A percentile compares a stretch with the other conserved stretches of the same genome.
These are phyloP conservation scores for Carassius gibelio DNA, from an alignment of 2,113 vertebrate genomes.

Conservation along the genomic window DNA sequence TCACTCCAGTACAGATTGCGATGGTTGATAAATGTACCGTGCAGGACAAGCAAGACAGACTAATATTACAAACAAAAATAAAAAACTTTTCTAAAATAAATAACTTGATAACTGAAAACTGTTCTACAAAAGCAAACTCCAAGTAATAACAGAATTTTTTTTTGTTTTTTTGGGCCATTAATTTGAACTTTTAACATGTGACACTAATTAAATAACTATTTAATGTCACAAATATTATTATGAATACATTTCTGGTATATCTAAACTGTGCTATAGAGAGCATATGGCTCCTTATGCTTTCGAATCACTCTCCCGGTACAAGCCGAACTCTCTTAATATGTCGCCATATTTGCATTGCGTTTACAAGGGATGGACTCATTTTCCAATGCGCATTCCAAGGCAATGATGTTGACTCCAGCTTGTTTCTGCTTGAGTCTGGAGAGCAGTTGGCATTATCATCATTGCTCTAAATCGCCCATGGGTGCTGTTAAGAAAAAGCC, in stretches of 20 bases:
- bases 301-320: background rate
- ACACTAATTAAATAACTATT: background rate
- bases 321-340: background rate
- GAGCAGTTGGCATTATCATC: conserved; percentile 25
- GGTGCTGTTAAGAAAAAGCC: background rate
- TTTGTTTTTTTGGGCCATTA: too few relatives aligned
- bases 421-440: conserved; percentile 24
- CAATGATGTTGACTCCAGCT: conserved; percentile 40
- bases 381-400: conserved; percentile 7
- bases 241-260: background rate
- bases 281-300: too few relatives aligned
- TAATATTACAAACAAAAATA: too few relatives aligned
- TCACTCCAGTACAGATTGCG: too few relatives aligned
- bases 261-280: background rate
- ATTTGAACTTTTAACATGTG: too few relatives aligned
- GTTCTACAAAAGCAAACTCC: too few relatives aligned
- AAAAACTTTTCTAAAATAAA: too few relatives aligned
- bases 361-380: background rate
- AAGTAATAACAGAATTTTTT: too few relatives aligned
- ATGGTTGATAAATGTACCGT: too few relatives aligned
- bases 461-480: conserved; percentile 12
- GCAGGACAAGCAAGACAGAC: too few relatives aligned
- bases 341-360: background rate
- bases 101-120: too few relatives aligned
- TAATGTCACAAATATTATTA: background rate